These are phyloP conservation scores for Timema podura DNA, from an alignment of 2,888 invertebrate species.

Conservation along the genomic window DNA sequence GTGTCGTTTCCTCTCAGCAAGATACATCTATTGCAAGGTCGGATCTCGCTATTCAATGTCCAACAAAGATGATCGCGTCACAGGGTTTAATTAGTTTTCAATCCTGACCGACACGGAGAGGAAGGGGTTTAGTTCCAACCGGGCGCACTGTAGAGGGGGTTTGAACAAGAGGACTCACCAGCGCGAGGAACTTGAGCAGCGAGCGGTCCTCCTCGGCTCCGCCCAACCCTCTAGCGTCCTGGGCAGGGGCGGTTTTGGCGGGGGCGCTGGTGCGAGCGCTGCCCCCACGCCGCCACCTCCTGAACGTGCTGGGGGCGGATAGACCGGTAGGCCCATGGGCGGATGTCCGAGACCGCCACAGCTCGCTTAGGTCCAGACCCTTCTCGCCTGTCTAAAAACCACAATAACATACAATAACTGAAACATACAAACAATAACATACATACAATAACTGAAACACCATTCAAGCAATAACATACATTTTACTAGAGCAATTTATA, in stretches of 20 bases:
- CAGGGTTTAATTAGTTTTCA: no score
- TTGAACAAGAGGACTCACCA: slow-evolving; percentile 58
- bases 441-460: no score
- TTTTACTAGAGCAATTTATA: no score
- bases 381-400: slow-evolving; percentile 45
- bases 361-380: slow-evolving; percentile 43
- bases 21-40: no score
- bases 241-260: not conserved
- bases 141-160: not conserved
- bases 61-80: no score
- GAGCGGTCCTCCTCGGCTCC: slow-evolving; percentile 46
- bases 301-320: slow-evolving; percentile 41
- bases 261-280: slow-evolving; percentile 8
- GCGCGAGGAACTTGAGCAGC: slow-evolving; percentile 69
- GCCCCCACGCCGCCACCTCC: slow-evolving; percentile 38
- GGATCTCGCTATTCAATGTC: no score
- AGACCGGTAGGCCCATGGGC: slow-evolving; percentile 35
- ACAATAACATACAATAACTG: not conserved
- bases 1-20: no score
- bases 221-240: not conserved
- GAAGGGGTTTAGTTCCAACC: no score
- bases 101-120: no score
- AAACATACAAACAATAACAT: not conserved
- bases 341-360: slow-evolving; percentile 40
- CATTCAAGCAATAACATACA: no score